Percentiles rank a stretch among this genome's conserved stretches.
phyloP scores from a whole-genome alignment of 2,113 vertebrate genomes.

The Microcebus murinus region DNA sequence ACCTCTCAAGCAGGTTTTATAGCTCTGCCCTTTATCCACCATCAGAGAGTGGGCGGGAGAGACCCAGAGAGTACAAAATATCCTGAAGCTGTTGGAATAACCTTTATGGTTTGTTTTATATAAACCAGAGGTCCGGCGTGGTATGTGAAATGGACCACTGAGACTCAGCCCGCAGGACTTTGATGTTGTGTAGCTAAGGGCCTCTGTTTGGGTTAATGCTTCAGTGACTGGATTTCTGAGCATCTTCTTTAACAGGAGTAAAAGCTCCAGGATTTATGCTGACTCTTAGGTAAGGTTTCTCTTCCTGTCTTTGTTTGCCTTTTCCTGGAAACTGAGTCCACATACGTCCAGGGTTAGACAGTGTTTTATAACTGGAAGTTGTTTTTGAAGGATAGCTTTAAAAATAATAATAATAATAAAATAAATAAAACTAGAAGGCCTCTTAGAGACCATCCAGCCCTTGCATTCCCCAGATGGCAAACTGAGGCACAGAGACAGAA shows the following conservation, averaged over 20 bases:
- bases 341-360: not conserved
- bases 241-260: not conserved
- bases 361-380: not conserved
- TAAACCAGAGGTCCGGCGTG: not conserved
- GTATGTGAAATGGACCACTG: not conserved
- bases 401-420: too few relatives aligned
- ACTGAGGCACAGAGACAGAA: not conserved
- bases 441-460: not conserved
- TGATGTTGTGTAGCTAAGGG: not conserved
- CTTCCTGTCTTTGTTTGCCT: not conserved
- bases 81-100: conserved; percentile 35
- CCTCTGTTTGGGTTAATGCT: not conserved
- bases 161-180: not conserved
- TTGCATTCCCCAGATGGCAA: not conserved
- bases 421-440: not conserved
- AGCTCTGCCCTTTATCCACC: conserved; percentile 48
- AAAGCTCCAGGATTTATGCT: not conserved
- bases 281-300: not conserved
- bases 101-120: conserved; percentile 35
- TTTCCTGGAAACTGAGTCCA: not conserved
- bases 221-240: not conserved
- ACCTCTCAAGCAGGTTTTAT: conserved; percentile 65
- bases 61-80: not conserved
- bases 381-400: not conserved
- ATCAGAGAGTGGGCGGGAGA: conserved; percentile 15